Percentiles rank a stretch among this genome's conserved stretches.
phyloP scores from a whole-genome alignment of 2,888 invertebrate genomes.

The Orgyia antiqua region DNA sequence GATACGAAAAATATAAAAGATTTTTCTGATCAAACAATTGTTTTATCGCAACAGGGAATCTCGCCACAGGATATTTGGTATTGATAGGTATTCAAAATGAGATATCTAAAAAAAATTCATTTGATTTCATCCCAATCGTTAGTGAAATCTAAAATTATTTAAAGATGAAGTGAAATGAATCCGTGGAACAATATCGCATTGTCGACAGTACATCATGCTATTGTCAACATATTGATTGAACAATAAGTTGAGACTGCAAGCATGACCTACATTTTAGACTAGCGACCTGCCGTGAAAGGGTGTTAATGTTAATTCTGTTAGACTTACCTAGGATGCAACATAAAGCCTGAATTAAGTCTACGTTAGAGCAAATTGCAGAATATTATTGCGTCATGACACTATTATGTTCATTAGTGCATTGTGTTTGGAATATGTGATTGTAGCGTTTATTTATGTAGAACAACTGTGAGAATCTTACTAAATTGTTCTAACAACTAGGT shows the following conservation, averaged over 20 bases:
- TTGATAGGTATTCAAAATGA: no score
- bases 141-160: no score
- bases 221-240: conserved; percentile 50
- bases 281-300: conserved; percentile 48
- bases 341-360: conserved; percentile 8
- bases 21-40: no score
- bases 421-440: no score
- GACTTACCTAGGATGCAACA: conserved; percentile 28
- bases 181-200: conserved; percentile 3
- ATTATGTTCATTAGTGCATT: neutral
- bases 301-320: conserved; percentile 43
- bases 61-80: no score
- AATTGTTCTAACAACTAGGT: no score
- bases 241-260: conserved; percentile 40
- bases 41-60: no score
- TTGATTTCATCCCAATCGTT: no score
- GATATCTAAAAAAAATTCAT: no score
- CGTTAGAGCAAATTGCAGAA: conserved; percentile 1
- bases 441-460: no score
- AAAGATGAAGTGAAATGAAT: neutral
- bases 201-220: conserved; percentile 14
- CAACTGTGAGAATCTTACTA: no score
- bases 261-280: conserved; percentile 56
- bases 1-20: no score
- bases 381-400: neutral